A percentile compares a stretch with the other conserved stretches of the same genome.
phyloP scores from a whole-genome alignment of 1,140 invertebrate genomes.

The Lysiphlebus fabarum region DNA sequence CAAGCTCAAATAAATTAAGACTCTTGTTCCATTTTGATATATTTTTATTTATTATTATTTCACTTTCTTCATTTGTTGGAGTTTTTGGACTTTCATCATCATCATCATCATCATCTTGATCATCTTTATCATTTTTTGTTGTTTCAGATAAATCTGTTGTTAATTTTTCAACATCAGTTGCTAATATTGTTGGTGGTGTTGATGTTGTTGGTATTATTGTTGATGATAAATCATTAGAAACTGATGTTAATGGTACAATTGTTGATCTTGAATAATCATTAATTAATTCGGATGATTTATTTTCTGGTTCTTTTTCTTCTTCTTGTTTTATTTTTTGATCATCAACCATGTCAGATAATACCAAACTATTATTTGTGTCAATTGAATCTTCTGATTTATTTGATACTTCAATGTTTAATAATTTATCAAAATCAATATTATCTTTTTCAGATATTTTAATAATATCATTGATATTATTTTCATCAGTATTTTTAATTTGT shows the following conservation, averaged over 20 bases:
- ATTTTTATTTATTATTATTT: constrained; percentile 21
- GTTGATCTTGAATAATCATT: too few relatives aligned
- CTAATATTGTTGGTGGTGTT: too few relatives aligned
- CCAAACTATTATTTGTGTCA: constrained; percentile 30
- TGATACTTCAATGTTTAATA: not conserved
- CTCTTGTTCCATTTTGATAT: constrained; percentile 49
- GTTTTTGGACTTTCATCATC: constrained; percentile 36
- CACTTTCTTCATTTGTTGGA: constrained; percentile 35
- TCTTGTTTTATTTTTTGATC: not conserved
- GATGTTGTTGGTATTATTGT: too few relatives aligned
- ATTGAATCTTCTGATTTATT: constrained; percentile 7
- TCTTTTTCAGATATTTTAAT: not conserved
- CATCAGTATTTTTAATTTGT: not conserved
- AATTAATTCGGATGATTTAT: too few relatives aligned
- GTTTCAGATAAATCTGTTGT: too few relatives aligned
- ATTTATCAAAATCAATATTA: not conserved
- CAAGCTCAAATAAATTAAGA: constrained; percentile 38
- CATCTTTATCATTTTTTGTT: not conserved
- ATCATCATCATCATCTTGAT: constrained; percentile 10
- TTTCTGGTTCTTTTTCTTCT: too few relatives aligned
- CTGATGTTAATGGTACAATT: too few relatives aligned
- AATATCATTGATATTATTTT: not conserved
- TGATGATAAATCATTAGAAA: too few relatives aligned
- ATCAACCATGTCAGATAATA: not conserved
- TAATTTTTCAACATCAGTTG: too few relatives aligned